Conservation (phyloP, 2,888 invertebrate genomes). For the Chrysina gloriosa region DNA sequence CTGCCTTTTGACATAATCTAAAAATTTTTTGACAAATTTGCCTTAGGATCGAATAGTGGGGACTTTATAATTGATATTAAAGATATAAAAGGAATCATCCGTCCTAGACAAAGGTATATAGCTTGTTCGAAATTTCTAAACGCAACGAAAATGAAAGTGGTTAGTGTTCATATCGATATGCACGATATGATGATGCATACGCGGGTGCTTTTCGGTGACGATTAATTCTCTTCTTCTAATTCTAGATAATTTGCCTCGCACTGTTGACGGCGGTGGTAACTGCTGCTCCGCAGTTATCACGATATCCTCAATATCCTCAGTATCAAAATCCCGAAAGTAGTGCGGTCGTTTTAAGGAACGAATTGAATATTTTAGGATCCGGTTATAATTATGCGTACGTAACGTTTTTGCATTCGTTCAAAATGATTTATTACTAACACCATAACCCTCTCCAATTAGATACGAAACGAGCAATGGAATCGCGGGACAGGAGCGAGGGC, state of each 20-base stretch:
- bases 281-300: constrained; percentile 21
- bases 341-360: constrained; percentile 71
- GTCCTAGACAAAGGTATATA: neutral
- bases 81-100: constrained; percentile 28
- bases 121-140: constrained; percentile 41
- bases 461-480: constrained; percentile 75
- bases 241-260: constrained; percentile 49
- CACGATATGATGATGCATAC: neutral
- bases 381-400: constrained; percentile 58
- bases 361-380: constrained; percentile 69
- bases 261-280: constrained; percentile 40
- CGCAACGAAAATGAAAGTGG: constrained; percentile 45
- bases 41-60: constrained; percentile 30
- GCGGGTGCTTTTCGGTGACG: neutral
- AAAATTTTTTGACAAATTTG: constrained; percentile 31
- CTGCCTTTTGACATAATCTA: constrained; percentile 32
- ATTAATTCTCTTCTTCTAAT: constrained; percentile 11
- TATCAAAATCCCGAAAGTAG: constrained; percentile 60
- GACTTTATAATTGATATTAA: constrained; percentile 22
- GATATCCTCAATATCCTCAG: neutral
- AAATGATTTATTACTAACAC: no score
- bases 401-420: constrained; percentile 28
- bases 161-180: constrained; percentile 27
- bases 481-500: constrained; percentile 71
- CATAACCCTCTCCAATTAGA: constrained; percentile 57